Conservation (phyloP, 2,113 vertebrate species). For the Sterna hirundo region DNA sequence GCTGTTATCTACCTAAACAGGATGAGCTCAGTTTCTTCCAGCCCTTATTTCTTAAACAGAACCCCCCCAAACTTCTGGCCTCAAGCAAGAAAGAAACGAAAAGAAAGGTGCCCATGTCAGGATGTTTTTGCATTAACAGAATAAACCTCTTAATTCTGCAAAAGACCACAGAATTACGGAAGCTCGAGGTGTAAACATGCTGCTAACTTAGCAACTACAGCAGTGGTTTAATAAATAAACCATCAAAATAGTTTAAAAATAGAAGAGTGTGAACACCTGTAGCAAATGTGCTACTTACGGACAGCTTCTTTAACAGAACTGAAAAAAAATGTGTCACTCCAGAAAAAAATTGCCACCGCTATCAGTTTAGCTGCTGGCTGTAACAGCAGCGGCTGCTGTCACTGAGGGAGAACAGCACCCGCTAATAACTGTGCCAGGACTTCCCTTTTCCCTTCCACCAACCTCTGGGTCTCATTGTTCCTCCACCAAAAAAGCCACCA, state of each 20-base stretch:
- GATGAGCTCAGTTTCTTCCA: neutral
- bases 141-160: neutral
- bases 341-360: neutral
- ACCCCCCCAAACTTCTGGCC: neutral
- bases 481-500: neutral
- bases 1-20: rapidly evolving
- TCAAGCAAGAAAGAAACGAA: neutral
- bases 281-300: rapidly evolving
- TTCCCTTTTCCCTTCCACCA: neutral
- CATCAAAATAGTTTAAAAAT: neutral
- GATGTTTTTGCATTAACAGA: neutral
- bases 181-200: neutral
- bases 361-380: neutral
- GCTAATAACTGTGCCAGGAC: neutral
- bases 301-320: neutral
- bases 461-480: neutral
- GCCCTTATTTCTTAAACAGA: neutral
- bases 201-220: neutral
- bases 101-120: neutral
- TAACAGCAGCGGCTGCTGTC: neutral
- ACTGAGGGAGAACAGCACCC: neutral
- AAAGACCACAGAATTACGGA: neutral
- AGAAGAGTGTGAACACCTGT: neutral
- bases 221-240: rapidly evolving
- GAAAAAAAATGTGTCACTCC: rapidly evolving